Conservation (phyloP, 2,113 vertebrate species). For the Pterocles burchelli region DNA sequence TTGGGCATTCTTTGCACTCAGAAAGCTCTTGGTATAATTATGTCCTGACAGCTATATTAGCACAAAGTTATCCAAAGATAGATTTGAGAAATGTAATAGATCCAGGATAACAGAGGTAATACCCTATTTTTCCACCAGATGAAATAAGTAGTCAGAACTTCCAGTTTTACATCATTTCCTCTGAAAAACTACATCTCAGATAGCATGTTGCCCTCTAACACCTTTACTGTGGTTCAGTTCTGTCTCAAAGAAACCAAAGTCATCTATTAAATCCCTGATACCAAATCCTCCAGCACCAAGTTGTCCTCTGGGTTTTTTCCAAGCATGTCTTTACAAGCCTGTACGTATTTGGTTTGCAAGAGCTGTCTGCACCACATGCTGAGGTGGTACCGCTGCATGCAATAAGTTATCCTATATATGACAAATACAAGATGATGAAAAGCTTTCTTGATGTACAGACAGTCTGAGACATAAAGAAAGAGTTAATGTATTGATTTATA, state of each 20-base stretch:
- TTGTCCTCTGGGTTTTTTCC: not conserved
- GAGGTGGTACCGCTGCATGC: not conserved
- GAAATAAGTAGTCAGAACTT: not conserved
- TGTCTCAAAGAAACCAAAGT: not conserved
- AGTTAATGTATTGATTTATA: not conserved
- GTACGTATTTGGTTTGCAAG: not conserved
- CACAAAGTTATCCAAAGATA: not conserved
- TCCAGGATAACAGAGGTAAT: not conserved
- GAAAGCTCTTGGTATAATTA: not conserved
- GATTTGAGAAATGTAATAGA: not conserved
- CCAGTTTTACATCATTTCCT: not conserved
- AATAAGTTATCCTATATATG: not conserved
- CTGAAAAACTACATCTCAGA: not conserved
- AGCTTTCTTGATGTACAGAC: not conserved
- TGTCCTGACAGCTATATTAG: not conserved
- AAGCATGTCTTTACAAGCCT: conserved; percentile 26
- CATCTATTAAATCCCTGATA: not conserved
- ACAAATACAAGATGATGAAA: conserved; percentile 14
- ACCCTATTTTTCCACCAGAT: not conserved
- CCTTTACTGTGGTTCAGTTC: not conserved
- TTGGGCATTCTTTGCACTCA: not conserved
- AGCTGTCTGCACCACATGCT: conserved; percentile 16
- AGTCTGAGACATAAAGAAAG: not conserved
- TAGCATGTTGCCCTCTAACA: not conserved
- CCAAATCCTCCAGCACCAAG: not conserved